Conservation (phyloP, 2,888 invertebrate genomes). For the Drosophila cracens region DNA sequence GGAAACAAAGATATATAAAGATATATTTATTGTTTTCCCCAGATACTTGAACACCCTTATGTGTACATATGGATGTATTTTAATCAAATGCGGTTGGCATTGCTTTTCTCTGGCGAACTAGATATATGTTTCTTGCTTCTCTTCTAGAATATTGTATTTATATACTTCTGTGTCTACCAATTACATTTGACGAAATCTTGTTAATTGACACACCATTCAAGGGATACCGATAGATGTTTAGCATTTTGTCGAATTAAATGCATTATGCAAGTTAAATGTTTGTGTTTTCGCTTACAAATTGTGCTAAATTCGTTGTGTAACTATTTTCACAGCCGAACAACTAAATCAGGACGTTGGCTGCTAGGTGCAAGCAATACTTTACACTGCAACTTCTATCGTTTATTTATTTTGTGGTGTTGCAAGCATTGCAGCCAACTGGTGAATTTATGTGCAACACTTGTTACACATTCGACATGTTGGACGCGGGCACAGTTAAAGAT, state of each 20-base stretch:
- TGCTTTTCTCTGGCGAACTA: background rate
- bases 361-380: conserved; percentile 32
- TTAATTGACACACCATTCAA: background rate
- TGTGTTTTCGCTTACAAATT: conserved; percentile 34
- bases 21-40: conserved; percentile 1
- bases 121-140: background rate
- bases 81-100: background rate
- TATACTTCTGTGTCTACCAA: background rate
- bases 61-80: background rate
- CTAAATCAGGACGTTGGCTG: conserved; percentile 51
- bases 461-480: conserved; percentile 67
- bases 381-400: conserved; percentile 41
- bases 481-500: conserved; percentile 56
- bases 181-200: background rate
- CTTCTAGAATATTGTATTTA: background rate
- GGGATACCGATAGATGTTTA: background rate
- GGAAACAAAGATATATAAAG: background rate
- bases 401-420: conserved; percentile 56
- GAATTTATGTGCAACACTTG: conserved; percentile 63
- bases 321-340: conserved; percentile 21
- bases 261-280: conserved; percentile 13
- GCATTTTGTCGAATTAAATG: background rate
- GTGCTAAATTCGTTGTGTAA: conserved; percentile 38
- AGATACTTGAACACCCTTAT: background rate
- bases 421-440: conserved; percentile 25